Base-by-base conservation (phyloP, 2,797 vertebrate genomes). In the Onychomys leucogaster region DNA sequence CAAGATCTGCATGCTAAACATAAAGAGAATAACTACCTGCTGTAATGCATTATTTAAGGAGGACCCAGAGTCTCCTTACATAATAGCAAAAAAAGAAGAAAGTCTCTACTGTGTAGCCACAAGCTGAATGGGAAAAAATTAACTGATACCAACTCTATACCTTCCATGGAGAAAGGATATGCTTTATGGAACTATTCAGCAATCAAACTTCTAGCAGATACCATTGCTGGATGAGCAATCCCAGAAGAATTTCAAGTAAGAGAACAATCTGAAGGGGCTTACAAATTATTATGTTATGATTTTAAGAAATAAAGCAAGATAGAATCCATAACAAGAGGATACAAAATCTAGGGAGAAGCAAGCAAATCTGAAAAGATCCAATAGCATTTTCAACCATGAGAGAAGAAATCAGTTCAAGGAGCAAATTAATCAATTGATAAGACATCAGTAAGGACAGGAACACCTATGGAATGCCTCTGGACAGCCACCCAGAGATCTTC, bases 381-480 rank as follows among this genome's bases (percentile, higher is more conserved):
- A 65, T 14, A 80, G 63, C 6, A 91, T 59, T 80, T 94, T 25
- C 57, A 85, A 43, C 89, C 92, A 73, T 37, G 17, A 63, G 83
- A 81, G 81, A 91, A 67, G 55, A 71, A 84, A 76, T 43, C 59
- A 67, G 43, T 8, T 93, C n/a, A 85, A 78, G 25, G 12, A 57
- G 73, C n/a, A 96, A 89, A 34, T 67, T 96, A 84, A 90, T 57
- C 10, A 95, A 90, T 23, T 86, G n/a, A 57, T 43, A 90, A 52
- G 34, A 25, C 11, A 86, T 11, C 27, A 78, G 34, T 61, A 34
- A 93, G n/a, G 14, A 93, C 59, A 75, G 57, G 75, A 86, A 63
- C 52, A 55, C 13, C n/a, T 80, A 43, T 29, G 63, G 90, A 91
- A 85, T 27, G 23, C 29, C 55, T 43, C 41, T 85, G 32, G 89